These are phyloP conservation scores for Gallinago undulata DNA, from an alignment of 2,113 vertebrate species.

Conservation along the genomic window DNA sequence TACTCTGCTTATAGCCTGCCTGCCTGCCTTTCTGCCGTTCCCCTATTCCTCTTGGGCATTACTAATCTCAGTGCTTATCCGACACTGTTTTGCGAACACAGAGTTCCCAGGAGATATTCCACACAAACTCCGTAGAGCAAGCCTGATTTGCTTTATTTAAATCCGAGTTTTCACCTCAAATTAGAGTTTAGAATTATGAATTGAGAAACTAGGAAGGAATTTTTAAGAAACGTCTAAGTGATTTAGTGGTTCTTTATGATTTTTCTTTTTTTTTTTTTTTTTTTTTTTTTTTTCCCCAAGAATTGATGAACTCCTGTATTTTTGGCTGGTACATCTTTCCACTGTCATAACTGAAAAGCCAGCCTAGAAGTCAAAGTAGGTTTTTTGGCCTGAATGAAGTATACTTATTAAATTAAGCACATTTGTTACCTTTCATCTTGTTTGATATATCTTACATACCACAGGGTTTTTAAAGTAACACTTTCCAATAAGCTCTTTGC, in stretches of 20 bases:
- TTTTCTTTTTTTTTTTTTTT: neutral
- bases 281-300: neutral
- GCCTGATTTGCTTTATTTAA: neutral
- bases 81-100: neutral
- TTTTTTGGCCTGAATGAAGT: neutral
- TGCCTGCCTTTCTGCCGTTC: neutral
- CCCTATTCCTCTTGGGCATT: neutral
- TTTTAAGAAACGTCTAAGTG: neutral
- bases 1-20: neutral
- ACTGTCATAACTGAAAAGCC: neutral
- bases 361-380: neutral
- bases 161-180: neutral
- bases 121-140: neutral
- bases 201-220: neutral
- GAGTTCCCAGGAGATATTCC: neutral
- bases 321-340: neutral
- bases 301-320: neutral
- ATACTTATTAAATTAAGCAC: neutral
- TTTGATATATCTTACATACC: neutral
- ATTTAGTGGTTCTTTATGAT: neutral
- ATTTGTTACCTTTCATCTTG: neutral
- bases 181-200: neutral
- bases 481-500: neutral
- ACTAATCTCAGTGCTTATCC: neutral
- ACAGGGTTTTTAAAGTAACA: neutral